Evolutionary conservation across 2,113 vertebrate genomes (phyloP), one percentile per base, ranked within the genome.

Genomic region (Cynoglossus semilaevis): DNA sequence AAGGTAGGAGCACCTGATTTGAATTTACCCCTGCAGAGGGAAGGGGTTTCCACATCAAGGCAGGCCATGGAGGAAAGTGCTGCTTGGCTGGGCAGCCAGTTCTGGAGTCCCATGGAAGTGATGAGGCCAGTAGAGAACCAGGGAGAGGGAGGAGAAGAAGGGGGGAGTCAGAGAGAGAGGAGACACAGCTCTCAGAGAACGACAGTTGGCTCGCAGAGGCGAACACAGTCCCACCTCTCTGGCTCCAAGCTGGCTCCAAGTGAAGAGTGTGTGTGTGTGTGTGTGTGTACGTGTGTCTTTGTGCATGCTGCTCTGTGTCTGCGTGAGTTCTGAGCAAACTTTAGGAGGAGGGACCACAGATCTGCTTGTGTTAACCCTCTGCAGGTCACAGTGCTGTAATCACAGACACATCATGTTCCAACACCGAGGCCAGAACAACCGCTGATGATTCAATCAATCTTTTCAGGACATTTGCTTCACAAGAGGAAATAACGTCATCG

Each of bases 71-170:
- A 76, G 65, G 73, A 68, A 52, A 82, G 80, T 40, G 70, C 17
- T 34, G 71, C 65, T 79, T 18, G 51, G 49, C 58, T 76, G 66
- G 77, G 84, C 22, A 76, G 70, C 77, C 77, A 86, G 69, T 67
- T 85, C 86, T 85, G 89, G 76, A 88, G 80, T 88, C 86, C 88
- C 88, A 91, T 91, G 89, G 82, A 88, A 72, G 73, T 63, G 85
- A 72, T 74, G 64, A 68, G 79, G 76, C 68, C 61, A 48, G 77
- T 34, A 43, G 74, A 61, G 77, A 58, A 51, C 35, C 9, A 36
- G 22, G 44, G 13, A 49, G 48, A 29, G 62, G 52, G 70, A 67
- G 77, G 69, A 79, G 38, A 40, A 13, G 14, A 14, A 13, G 11
- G 9, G 50, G 13, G 48, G 48, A 65, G 61, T 58, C 68, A 57